Evolutionary conservation across 1,140 invertebrate genomes (phyloP), one percentile per base, ranked within the genome.

Genomic region (Ericerus pela): DNA sequence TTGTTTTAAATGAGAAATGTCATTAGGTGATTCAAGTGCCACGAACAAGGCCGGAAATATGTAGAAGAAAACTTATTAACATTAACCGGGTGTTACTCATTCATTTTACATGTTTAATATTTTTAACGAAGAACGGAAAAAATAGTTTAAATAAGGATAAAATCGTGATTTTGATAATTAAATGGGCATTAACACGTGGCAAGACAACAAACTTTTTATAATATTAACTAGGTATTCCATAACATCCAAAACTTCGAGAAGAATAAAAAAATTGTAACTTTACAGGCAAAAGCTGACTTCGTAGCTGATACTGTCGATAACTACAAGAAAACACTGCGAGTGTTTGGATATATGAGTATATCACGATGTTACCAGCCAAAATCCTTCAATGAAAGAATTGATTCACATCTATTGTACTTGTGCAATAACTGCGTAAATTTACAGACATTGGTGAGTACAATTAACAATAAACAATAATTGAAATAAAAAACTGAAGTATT

Each of bases 361-460:
- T 81, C 83, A 0, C 69, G 74, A 59, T 79, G 75, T 62, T 66
- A 73, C 51, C 72, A 73, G 60, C 69, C 75, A 16, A 75, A 76
- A 56, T 73, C 75, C 0, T 85, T 85, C 68, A 64, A 75, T 57
- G 76, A 79, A 31, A 68, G 84, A 58, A 71, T 75, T n/a, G 84
- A 86, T 66, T 69, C 75, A 12, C 62, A 73, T 56, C 65, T 85
- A 14, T 55, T 87, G 14, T 66, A 79, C 8, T 63, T 85, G 29
- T 73, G 73, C 33, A 66, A 79, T 29, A 70, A 76, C 43, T 84
- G 79, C 66, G 73, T 71, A 18, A 73, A 76, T 60, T 60, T 86
- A n/a, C 70, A 76, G 51, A 82, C 79, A 2, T 62, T 86, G 63
- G 79, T 81, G 67, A 70, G 60, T 52, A 41, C 29, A 33, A 24